Evolutionary conservation across 1,140 invertebrate genomes (phyloP).

Genomic region (Fopius arisanus): DNA sequence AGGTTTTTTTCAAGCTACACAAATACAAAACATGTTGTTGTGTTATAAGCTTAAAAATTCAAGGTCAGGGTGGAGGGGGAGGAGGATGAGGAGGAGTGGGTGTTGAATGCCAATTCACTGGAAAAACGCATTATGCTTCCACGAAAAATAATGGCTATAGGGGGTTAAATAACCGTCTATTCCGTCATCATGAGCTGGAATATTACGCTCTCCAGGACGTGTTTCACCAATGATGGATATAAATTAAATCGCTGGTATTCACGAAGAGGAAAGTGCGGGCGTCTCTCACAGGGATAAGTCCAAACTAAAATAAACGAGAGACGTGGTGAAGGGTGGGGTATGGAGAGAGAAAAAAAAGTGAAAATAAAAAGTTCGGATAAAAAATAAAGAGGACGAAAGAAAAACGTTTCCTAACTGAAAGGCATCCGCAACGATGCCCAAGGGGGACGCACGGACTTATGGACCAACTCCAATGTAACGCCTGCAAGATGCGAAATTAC

Average conservation of each 20-base stretch:
- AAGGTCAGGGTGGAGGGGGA: background rate
- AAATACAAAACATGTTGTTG: background rate
- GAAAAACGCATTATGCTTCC: conserved; percentile 1
- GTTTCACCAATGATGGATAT: conserved; percentile 19
- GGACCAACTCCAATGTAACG: conserved; percentile 25
- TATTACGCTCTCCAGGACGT: background rate
- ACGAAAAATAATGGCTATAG: background rate
- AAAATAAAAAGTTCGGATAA: conserved; percentile 8
- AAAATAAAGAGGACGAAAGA: background rate
- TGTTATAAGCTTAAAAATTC: background rate
- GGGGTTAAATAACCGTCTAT: background rate
- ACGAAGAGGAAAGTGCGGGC: conserved; percentile 18
- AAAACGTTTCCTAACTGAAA: conserved; percentile 25
- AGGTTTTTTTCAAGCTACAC: background rate
- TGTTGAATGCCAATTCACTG: conserved; percentile 3
- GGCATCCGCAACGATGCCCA: conserved; percentile 25
- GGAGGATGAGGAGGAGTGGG: background rate
- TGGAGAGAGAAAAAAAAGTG: background rate
- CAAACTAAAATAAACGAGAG: background rate
- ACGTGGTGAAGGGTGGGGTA: background rate
- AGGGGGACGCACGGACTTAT: conserved; percentile 32
- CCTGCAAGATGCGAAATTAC: conserved; percentile 29
- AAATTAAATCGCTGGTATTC: conserved; percentile 21
- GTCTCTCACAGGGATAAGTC: background rate
- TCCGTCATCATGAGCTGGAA: background rate